Evolutionary conservation across 2,113 vertebrate genomes (phyloP).

Genomic region (Coptodon bakossiorum): DNA sequence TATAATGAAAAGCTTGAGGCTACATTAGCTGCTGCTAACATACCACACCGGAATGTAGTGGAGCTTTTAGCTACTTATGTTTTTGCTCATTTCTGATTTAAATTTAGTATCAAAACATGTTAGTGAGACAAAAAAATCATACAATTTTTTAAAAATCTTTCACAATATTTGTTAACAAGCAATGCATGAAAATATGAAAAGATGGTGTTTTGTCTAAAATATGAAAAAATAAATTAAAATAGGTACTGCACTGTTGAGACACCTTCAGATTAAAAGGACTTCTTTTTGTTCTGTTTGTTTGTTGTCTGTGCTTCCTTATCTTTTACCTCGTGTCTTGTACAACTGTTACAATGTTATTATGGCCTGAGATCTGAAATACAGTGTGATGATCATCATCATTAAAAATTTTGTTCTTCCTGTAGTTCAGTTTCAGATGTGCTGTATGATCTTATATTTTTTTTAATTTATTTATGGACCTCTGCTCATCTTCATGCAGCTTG

Average conservation of each 20-base stretch:
- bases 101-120: neutral
- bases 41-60: neutral
- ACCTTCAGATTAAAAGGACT: neutral
- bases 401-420: neutral
- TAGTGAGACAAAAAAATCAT: neutral
- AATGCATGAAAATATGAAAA: neutral
- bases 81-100: neutral
- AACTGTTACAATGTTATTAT: neutral
- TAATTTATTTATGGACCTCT: neutral
- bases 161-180: neutral
- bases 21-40: neutral
- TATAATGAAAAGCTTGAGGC: neutral
- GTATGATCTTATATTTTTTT: neutral
- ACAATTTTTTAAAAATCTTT: rapidly evolving
- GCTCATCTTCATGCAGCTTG: neutral
- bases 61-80: neutral
- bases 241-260: neutral
- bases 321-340: neutral
- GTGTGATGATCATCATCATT: neutral
- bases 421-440: neutral
- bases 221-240: neutral
- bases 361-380: neutral
- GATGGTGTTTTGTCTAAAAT: neutral
- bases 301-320: neutral
- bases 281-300: neutral